Evolutionary conservation across 1,140 invertebrate genomes (phyloP), one percentile per base, ranked within the genome.

Genomic region (Tetragnatha versicolor): DNA sequence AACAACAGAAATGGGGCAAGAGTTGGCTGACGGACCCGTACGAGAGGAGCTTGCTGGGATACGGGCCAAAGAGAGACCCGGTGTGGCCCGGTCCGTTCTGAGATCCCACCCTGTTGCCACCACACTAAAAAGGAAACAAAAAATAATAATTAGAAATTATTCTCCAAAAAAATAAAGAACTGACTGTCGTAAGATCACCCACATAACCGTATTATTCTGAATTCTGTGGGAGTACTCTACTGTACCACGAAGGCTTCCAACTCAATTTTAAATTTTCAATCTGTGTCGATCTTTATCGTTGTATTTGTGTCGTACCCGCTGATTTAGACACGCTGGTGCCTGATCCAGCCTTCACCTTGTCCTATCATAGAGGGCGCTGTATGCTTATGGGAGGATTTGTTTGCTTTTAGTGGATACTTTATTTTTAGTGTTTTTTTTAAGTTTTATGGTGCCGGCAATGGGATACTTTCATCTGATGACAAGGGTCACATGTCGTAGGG

Each of bases 11-110:
- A 39, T 76, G 60, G 58, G 73, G 73, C 1, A 76, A 53, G 17
- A 76, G 33, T 47, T 65, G 60, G 60, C 14, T 65, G 0, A 53
- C 73, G 29, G 60, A 76, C 27, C 39, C 45, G 2, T 51, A 65
- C 45, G 58, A 76, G 37, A 27, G 58, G 4, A 76, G 42, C 20
- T 60, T 76, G 29, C n/a, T 76, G 10, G 73, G 60, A 35, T 76
- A 65, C 27, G 42, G 45, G 2, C 73, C 73, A 9, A 76, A 76
- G 47, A 9, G 45, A 29, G 73, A 76, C 35, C 73, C 73, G 5
- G 45, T 76, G 45, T 76, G 73, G 73, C 58, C 60, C 2, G 73
- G 73, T 10, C 60, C 60, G 14, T 76, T 65, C 73, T 76, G 73
- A 76, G 39, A 35, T 61, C 42, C 7, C n/a, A 17, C 49, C 29